Percentiles rank a stretch among this genome's conserved stretches.
Conservation (phyloP, 1,140 invertebrate genomes). For the Ectropis grisescens region DNA sequence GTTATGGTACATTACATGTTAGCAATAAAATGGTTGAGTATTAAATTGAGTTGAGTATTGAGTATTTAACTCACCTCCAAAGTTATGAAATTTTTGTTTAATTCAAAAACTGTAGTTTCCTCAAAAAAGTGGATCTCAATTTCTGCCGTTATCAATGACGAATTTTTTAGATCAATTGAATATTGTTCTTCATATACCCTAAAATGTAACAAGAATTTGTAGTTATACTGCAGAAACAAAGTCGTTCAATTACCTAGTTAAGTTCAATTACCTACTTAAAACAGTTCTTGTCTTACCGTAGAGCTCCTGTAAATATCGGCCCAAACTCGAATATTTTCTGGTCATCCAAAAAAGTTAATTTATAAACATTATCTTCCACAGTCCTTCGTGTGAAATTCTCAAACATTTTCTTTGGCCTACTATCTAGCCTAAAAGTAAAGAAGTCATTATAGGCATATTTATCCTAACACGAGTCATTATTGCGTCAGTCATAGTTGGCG, state of each 20-base stretch:
- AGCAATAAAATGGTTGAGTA: no score
- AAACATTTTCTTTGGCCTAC: slow-evolving; percentile 58
- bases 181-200: slow-evolving; percentile 58
- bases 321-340: slow-evolving; percentile 53
- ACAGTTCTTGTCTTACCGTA: no score
- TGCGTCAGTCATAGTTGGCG: no score
- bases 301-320: slow-evolving; percentile 53
- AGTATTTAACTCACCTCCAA: slow-evolving; percentile 46
- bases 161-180: slow-evolving; percentile 44
- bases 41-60: no score
- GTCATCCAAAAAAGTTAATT: slow-evolving; percentile 53
- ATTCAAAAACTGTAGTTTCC: slow-evolving; percentile 39
- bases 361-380: slow-evolving; percentile 43
- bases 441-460: slow-evolving; percentile 1
- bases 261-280: no score
- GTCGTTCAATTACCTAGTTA: no score
- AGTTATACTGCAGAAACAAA: no score
- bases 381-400: slow-evolving; percentile 47
- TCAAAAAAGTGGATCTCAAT: slow-evolving; percentile 46
- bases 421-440: slow-evolving; percentile 40
- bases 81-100: slow-evolving; percentile 35
- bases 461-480: no score
- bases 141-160: slow-evolving; percentile 43
- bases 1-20: no score
- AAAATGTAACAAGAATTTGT: no score